These are phyloP conservation scores for Actinia tenebrosa DNA, from an alignment of 64 coral and sea anemone genomes.

Conservation along the genomic window DNA sequence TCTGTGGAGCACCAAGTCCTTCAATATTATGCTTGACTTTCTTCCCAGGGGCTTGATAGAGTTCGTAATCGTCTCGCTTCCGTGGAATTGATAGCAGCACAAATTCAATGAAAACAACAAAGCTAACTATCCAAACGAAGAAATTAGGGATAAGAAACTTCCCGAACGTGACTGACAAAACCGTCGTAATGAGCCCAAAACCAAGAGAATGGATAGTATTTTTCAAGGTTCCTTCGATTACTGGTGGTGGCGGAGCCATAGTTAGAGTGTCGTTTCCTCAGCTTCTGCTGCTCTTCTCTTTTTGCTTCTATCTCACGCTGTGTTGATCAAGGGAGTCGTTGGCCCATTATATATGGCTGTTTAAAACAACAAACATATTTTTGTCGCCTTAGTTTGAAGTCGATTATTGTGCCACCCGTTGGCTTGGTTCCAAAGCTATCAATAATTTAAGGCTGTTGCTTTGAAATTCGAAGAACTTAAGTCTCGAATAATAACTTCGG, in stretches of 20 bases:
- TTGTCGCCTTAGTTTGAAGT: not conserved
- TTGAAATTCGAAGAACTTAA: not conserved
- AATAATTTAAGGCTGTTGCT: not conserved
- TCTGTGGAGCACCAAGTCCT: slow-evolving; percentile 8
- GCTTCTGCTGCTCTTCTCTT: not conserved
- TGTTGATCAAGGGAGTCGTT: slow-evolving; percentile 2
- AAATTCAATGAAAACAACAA: not conserved
- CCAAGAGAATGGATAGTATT: slow-evolving; percentile 9
- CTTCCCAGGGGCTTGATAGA: slow-evolving; percentile 9
- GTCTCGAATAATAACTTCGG: not conserved
- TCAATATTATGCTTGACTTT: not conserved
- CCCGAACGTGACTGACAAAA: slow-evolving; percentile 2
- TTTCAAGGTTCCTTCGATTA: slow-evolving; percentile 22
- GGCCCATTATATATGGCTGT: not conserved
- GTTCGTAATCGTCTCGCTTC: not conserved
- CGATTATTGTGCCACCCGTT: not conserved
- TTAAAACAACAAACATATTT: not conserved
- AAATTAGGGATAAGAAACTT: not conserved
- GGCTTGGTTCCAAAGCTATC: not conserved
- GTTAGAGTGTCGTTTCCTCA: not conserved
- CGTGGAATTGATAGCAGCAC: not conserved
- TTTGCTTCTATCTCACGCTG: not conserved
- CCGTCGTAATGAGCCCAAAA: slow-evolving; percentile 16
- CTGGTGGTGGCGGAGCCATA: not conserved
- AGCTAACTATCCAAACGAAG: slow-evolving; percentile 2